phyloP scores from a whole-genome alignment of 1,140 invertebrate species.

The Eufriesea mexicana region DNA sequence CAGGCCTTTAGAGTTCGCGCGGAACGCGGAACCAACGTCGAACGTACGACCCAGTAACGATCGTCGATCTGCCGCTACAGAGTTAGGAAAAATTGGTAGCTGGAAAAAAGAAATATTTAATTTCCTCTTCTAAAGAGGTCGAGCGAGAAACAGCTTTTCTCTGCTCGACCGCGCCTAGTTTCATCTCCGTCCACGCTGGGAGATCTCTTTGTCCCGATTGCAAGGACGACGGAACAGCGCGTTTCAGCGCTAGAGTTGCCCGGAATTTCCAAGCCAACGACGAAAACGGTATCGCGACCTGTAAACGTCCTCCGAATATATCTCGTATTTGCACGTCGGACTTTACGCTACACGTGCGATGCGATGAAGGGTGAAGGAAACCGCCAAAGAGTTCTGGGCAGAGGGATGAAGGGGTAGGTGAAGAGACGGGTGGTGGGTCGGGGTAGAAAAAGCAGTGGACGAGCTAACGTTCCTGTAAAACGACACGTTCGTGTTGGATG shows the following conservation, averaged over 20 bases:
- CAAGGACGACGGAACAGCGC: not conserved
- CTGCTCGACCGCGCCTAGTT: not conserved
- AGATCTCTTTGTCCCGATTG: not conserved
- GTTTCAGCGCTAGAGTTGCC: conserved; percentile 46
- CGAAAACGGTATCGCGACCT: conserved; percentile 39
- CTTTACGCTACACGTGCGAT: conserved; percentile 74
- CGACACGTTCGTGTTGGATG: conserved; percentile 70
- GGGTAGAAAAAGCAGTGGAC: conserved; percentile 39
- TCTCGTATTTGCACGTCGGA: conserved; percentile 73
- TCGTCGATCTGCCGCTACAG: not conserved
- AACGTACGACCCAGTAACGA: not conserved
- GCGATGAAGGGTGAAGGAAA: conserved; percentile 63
- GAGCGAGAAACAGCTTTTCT: no score
- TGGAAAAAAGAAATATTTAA: not conserved
- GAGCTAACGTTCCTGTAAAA: conserved; percentile 70
- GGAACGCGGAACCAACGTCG: not conserved
- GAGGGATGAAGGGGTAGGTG: not conserved
- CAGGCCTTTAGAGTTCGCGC: no score
- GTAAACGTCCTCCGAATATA: conserved; percentile 72
- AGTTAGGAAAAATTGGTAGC: not conserved
- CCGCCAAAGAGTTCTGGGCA: conserved; percentile 23
- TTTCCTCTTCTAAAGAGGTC: no score
- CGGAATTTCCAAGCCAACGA: conserved; percentile 68
- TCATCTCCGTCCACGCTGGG: not conserved
- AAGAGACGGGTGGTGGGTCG: not conserved